Conservation (phyloP, 1,140 invertebrate genomes). For the Parapsyche elsis region DNA sequence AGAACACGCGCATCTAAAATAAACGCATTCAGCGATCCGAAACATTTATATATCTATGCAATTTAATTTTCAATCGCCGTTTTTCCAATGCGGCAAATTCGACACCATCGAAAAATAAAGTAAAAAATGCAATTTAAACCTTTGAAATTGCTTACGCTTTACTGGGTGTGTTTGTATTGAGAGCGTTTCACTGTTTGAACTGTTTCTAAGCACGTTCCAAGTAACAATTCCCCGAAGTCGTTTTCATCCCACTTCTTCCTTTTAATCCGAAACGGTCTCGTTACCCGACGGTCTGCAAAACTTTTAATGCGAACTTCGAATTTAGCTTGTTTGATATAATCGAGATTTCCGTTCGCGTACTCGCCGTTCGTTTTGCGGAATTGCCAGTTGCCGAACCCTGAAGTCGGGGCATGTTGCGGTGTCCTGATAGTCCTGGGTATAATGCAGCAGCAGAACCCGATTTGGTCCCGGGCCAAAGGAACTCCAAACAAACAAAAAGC, state of each 20-base stretch:
- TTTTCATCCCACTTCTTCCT: background rate
- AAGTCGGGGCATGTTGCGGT: background rate
- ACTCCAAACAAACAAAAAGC: slow-evolving; percentile 19
- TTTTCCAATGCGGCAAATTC: too few species aligned
- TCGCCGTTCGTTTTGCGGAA: too few species aligned
- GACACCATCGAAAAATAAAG: too few species aligned
- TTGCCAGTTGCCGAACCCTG: background rate
- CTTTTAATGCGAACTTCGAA: too few species aligned
- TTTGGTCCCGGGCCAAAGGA: slow-evolving; percentile 28
- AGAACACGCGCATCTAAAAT: slow-evolving; percentile 19
- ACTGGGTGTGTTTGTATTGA: background rate
- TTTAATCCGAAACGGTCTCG: background rate
- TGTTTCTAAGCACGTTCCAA: background rate
- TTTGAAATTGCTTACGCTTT: background rate
- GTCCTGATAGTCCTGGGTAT: background rate
- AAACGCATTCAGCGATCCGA: background rate
- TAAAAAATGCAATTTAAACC: background rate
- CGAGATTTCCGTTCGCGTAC: too few species aligned
- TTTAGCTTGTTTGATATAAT: too few species aligned
- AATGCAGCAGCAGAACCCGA: slow-evolving; percentile 1
- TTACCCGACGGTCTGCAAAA: too few species aligned
- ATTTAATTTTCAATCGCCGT: too few species aligned
- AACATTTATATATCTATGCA: background rate
- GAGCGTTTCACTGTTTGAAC: background rate
- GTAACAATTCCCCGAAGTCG: background rate